These are phyloP conservation scores for Poicephalus gulielmi DNA, from an alignment of 2,113 vertebrate genomes.

Conservation along the genomic window DNA sequence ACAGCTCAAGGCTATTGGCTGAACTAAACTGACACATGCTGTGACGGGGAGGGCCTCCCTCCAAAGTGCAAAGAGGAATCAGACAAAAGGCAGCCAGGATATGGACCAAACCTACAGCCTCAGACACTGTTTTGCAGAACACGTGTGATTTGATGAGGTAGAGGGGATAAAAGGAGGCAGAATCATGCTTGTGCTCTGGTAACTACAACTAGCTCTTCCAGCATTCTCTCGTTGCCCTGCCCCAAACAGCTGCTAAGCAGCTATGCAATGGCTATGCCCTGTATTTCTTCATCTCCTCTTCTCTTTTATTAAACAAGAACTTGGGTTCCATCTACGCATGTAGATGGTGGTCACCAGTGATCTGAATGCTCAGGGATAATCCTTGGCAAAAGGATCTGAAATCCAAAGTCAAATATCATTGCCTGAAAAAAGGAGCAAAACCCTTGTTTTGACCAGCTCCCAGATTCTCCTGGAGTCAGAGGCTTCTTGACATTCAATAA, in stretches of 20 bases:
- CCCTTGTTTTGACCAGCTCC: background rate
- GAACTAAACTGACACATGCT: background rate
- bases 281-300: background rate
- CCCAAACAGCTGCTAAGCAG: background rate
- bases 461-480: background rate
- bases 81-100: background rate
- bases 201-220: background rate
- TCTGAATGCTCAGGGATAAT: background rate
- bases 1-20: background rate
- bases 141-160: background rate
- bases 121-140: background rate
- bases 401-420: background rate
- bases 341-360: background rate
- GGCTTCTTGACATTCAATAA: background rate
- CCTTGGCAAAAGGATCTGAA: background rate
- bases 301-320: background rate
- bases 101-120: background rate
- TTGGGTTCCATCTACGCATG: background rate
- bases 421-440: background rate
- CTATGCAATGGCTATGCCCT: background rate
- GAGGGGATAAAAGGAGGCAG: background rate
- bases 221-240: fast-evolving
- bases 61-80: background rate
- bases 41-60: fast-evolving
- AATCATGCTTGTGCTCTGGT: background rate